phyloP scores from a whole-genome alignment of 2,888 invertebrate genomes.

The Ernsta delagoae region DNA sequence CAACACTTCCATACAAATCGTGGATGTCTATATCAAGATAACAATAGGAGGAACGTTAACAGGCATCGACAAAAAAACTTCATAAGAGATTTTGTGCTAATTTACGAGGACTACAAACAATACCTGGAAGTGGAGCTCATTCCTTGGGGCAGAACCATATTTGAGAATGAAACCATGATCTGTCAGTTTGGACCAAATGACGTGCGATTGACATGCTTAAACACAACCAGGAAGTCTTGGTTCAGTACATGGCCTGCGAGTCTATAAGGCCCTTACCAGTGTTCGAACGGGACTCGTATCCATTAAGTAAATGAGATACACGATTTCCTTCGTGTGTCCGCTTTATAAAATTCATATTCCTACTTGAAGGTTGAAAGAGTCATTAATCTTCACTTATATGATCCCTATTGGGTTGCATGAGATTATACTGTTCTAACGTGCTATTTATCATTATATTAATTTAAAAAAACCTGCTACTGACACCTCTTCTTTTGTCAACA shows the following conservation, averaged over 20 bases:
- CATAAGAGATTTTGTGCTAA: neutral
- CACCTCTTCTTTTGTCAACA: too few relatives aligned
- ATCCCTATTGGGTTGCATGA: too few relatives aligned
- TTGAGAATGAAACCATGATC: neutral
- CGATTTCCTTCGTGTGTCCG: too few relatives aligned
- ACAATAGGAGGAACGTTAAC: neutral
- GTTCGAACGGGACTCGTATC: neutral
- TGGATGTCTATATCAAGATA: neutral
- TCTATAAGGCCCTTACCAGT: neutral
- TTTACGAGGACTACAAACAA: neutral
- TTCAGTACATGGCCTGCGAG: neutral
- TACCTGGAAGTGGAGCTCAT: neutral
- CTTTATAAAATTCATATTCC: too few relatives aligned
- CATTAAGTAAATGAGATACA: too few relatives aligned
- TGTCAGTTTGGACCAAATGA: neutral
- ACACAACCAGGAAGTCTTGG: neutral
- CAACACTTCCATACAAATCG: neutral
- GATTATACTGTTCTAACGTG: too few relatives aligned
- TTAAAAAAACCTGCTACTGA: too few relatives aligned
- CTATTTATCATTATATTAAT: too few relatives aligned
- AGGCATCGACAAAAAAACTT: neutral
- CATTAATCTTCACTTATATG: too few relatives aligned
- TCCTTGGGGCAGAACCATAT: neutral
- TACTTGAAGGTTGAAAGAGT: too few relatives aligned
- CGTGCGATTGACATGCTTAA: neutral